Evolutionary conservation across 2,888 invertebrate genomes (phyloP).

Genomic region (Euzophera pinguis): DNA sequence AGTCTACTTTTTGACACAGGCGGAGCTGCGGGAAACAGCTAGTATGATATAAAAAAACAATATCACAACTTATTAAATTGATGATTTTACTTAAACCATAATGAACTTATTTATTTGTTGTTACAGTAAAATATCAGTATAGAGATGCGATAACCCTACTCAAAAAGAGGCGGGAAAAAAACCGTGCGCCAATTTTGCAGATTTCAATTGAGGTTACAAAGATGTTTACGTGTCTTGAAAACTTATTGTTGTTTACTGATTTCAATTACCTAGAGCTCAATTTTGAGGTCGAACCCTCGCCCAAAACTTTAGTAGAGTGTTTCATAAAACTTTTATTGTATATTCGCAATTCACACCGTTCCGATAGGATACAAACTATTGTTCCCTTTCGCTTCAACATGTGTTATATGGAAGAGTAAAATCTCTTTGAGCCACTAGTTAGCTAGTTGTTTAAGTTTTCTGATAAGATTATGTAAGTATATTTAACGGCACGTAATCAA

Average conservation of each 20-base stretch:
- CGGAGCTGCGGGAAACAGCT: too few species aligned
- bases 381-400: not conserved
- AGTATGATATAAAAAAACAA: too few species aligned
- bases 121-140: not conserved
- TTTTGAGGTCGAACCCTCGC: slow-evolving; percentile 10
- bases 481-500: too few species aligned
- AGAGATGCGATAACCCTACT: slow-evolving; percentile 8
- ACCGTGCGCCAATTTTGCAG: slow-evolving; percentile 14
- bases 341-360: slow-evolving; percentile 13
- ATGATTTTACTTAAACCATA: too few species aligned
- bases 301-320: slow-evolving; percentile 19
- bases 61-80: too few species aligned
- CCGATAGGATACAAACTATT: slow-evolving; percentile 4
- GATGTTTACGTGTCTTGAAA: slow-evolving; percentile 25
- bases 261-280: slow-evolving; percentile 25
- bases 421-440: not conserved
- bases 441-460: too few species aligned
- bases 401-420: not conserved
- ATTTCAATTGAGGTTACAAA: slow-evolving; percentile 20
- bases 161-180: slow-evolving; percentile 9
- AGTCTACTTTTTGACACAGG: too few species aligned
- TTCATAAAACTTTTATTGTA: slow-evolving; percentile 19
- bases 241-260: slow-evolving; percentile 27
- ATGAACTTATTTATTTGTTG: too few species aligned
- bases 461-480: too few species aligned